A percentile compares a stretch with the other conserved stretches of the same genome.
Conservation (phyloP, 2,113 vertebrate species). For the Alaudala cheleensis region DNA sequence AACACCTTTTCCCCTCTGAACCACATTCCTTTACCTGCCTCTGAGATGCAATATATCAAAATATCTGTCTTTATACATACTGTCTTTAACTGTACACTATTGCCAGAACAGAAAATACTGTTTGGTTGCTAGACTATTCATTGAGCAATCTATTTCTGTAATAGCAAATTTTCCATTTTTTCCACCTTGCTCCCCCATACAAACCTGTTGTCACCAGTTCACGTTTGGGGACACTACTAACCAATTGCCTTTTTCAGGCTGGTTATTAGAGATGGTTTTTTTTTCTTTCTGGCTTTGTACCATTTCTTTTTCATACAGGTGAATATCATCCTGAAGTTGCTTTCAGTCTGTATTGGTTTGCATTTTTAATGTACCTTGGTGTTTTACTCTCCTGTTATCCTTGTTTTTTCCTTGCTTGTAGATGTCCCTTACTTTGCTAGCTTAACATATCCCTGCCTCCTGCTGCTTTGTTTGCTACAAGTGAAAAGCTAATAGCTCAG, state of each 20-base stretch:
- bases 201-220: not conserved
- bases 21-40: not conserved
- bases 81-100: not conserved
- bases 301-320: not conserved
- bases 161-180: not conserved
- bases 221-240: not conserved
- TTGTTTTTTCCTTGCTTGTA: not conserved
- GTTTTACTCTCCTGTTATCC: not conserved
- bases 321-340: not conserved
- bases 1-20: not conserved
- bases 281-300: not conserved
- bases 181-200: fast-evolving
- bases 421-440: not conserved
- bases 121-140: not conserved
- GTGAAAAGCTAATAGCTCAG: not conserved
- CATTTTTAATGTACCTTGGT: not conserved
- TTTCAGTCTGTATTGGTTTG: not conserved
- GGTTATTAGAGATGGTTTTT: not conserved
- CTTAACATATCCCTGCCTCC: not conserved
- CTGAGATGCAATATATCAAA: not conserved
- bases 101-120: not conserved
- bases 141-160: not conserved
- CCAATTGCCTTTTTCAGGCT: not conserved
- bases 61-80: not conserved
- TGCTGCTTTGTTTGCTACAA: not conserved